Evolutionary conservation across 2,888 invertebrate species (phyloP).

Genomic region (Glaucopsyche alexis): DNA sequence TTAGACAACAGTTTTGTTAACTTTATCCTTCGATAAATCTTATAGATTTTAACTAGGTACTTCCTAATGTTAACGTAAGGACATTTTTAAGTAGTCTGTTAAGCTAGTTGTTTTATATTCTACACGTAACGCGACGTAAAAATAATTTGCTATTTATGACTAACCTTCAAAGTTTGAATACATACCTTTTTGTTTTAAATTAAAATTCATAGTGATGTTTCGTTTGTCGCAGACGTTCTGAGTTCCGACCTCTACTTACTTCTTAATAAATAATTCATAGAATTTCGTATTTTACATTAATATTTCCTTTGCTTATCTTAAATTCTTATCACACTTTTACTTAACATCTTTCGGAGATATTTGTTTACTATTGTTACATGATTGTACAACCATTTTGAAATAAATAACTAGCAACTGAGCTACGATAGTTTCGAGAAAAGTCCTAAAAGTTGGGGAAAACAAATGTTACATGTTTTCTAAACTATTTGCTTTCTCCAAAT

Average conservation of each 20-base stretch:
- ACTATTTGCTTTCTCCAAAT: neutral
- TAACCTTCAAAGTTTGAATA: slow-evolving; percentile 18
- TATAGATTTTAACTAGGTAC: neutral
- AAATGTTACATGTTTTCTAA: neutral
- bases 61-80: neutral
- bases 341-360: neutral
- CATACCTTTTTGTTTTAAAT: slow-evolving; percentile 16
- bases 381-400: neutral
- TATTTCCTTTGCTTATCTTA: neutral
- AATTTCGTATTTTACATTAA: neutral
- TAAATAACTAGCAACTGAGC: neutral
- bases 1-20: too few species aligned
- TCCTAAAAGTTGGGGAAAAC: neutral
- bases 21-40: too few species aligned
- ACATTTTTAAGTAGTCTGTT: neutral
- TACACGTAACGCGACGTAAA: neutral
- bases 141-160: slow-evolving; percentile 6
- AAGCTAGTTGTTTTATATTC: neutral
- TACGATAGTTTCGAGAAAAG: neutral
- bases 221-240: neutral
- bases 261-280: slow-evolving; percentile 6
- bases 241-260: neutral
- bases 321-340: neutral
- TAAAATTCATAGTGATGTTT: slow-evolving; percentile 2
- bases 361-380: neutral